These are phyloP conservation scores for Catharus ustulatus DNA, from an alignment of 2,797 vertebrate genomes.

Conservation along the genomic window DNA sequence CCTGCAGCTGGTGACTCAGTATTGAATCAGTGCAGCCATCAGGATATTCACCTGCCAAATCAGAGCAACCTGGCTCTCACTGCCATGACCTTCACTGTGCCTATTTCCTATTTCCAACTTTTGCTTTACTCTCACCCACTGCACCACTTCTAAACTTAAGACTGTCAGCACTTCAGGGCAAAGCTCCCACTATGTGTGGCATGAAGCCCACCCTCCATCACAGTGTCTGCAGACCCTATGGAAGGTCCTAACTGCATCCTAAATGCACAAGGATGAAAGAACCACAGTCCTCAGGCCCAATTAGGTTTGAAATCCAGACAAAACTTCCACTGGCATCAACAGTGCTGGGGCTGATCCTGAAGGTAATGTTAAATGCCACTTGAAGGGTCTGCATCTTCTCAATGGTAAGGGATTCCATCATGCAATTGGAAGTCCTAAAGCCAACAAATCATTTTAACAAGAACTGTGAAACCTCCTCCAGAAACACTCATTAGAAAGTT, in stretches of 20 bases:
- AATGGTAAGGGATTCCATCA: background rate
- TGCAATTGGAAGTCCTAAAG: background rate
- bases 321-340: background rate
- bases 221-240: background rate
- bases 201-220: fast-evolving
- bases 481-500: background rate
- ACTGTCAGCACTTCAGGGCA: background rate
- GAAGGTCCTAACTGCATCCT: background rate
- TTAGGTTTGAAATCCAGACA: background rate
- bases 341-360: background rate
- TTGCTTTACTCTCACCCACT: background rate
- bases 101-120: background rate
- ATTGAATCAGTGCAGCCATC: background rate
- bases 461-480: background rate
- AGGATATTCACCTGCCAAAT: conserved; percentile 14
- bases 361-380: background rate
- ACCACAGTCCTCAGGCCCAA: background rate
- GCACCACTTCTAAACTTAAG: background rate
- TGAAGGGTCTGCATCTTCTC: background rate
- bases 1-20: background rate
- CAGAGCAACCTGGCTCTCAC: background rate
- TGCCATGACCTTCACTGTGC: background rate
- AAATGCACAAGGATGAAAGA: background rate
- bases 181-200: fast-evolving
- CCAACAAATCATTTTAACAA: background rate